Base-by-base conservation (phyloP, 2,113 vertebrate genomes). In the Malurus alboscapulatus region DNA sequence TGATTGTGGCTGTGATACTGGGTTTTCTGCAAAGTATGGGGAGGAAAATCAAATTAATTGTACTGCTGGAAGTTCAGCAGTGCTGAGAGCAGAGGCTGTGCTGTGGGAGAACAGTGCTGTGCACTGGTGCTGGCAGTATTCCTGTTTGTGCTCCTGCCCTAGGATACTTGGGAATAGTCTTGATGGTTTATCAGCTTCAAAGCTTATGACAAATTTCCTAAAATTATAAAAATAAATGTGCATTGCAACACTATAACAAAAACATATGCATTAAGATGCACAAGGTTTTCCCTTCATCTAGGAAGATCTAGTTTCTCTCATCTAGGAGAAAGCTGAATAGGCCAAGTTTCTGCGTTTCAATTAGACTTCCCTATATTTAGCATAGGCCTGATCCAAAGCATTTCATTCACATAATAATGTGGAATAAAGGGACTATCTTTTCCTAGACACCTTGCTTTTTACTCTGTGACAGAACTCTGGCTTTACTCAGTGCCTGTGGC, bases 11-110 rank as follows among this genome's bases (percentile, higher is more conserved):
- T 66, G 69, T 7, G 1, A 38, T 73, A 40, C 7, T 24, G 38
- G 15, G 14, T 82, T 87, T 68, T 84, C 45, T 45, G 24, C 69
- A 36, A 54, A 66, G 17, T 0, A 1, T 55, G 24, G 25, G 27
- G 71, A 68, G 36, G 44, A 63, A 67, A 71, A 54, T 17, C 0
- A 0, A 71, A 78, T 27, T 30, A 18, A 6, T 18, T 40, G 21
- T 42, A 38, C 29, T 68, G 10, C 34, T 62, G 48, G 48, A 90
- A 57, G 38, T 38, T 38, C 9, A 66, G 55, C 7, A 7, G 29
- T 29, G 36, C 47, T 89, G 50, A 38, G 32, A 44, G 65, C 34
- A 50, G 29, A 19, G 61, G 12, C 36, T 65, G 26, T 51, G 9
- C 36, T 44, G 38, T 50, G 22, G 9, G 32, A 18, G 32, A 68